A percentile compares a stretch with the other conserved stretches of the same genome.
Conservation (phyloP, 1,140 invertebrate genomes). For the Musca vetustissima region DNA sequence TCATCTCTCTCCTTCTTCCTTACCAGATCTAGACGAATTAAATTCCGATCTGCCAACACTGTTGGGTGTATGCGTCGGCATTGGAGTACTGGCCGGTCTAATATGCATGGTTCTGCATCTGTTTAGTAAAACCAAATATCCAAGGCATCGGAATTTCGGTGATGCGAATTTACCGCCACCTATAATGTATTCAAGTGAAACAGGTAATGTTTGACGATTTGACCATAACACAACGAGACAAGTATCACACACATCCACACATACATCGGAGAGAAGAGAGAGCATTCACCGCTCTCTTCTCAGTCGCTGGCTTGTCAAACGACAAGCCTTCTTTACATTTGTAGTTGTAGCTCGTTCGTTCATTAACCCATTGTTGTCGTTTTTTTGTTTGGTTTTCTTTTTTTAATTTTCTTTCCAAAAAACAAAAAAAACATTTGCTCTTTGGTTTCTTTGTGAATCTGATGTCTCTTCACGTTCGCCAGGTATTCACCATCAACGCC, state of each 20-base stretch:
- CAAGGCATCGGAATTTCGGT: slow-evolving; percentile 73
- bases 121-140: slow-evolving; percentile 71
- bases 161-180: slow-evolving; percentile 79
- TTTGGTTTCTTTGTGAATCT: slow-evolving; percentile 21
- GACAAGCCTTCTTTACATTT: neutral
- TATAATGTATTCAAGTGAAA: slow-evolving; percentile 79
- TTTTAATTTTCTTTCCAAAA: neutral
- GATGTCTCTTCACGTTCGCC: slow-evolving; percentile 33
- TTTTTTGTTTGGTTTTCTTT: too few species aligned
- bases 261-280: neutral
- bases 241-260: neutral
- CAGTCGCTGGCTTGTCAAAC: too few species aligned
- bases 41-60: slow-evolving; percentile 80
- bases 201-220: slow-evolving; percentile 58
- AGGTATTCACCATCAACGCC: slow-evolving; percentile 60
- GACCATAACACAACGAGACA: too few species aligned
- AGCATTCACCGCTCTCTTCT: neutral
- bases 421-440: neutral
- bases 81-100: slow-evolving; percentile 78
- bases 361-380: neutral
- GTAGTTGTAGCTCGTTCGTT: neutral
- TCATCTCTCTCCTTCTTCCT: neutral
- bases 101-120: slow-evolving; percentile 85
- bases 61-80: slow-evolving; percentile 76
- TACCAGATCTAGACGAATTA: slow-evolving; percentile 75